Evolutionary conservation across 2,888 invertebrate species (phyloP).

Genomic region (Eupithecia centaureata): DNA sequence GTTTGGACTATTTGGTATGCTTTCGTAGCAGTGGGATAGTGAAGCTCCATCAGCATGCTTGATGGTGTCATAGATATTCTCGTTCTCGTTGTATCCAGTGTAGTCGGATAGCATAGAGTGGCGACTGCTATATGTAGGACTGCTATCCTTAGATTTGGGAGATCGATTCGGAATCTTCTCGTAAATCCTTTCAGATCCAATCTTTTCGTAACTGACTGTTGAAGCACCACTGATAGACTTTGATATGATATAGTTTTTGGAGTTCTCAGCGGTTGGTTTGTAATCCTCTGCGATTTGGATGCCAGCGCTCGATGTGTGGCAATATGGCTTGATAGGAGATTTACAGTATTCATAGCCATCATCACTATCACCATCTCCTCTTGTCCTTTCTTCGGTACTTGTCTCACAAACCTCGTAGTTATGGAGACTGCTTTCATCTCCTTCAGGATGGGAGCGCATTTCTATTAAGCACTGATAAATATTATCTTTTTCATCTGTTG

Average conservation of each 20-base stretch:
- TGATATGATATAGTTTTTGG: constrained; percentile 69
- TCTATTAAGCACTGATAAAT: constrained; percentile 78
- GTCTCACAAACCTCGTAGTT: constrained; percentile 81
- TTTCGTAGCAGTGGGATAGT: constrained; percentile 85
- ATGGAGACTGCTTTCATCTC: constrained; percentile 78
- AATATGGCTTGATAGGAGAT: constrained; percentile 75
- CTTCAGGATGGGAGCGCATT: constrained; percentile 79
- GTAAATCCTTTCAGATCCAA: constrained; percentile 78
- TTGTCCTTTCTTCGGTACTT: constrained; percentile 72
- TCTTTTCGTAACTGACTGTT: constrained; percentile 77
- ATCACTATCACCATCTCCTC: constrained; percentile 78
- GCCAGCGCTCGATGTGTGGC: constrained; percentile 71
- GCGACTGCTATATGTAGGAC: constrained; percentile 70
- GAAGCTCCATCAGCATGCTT: constrained; percentile 80
- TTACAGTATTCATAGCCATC: constrained; percentile 82
- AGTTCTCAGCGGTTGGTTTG: constrained; percentile 63
- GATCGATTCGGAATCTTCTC: constrained; percentile 73
- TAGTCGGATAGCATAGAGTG: constrained; percentile 75
- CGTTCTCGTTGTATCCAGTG: constrained; percentile 75
- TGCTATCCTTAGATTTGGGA: constrained; percentile 68
- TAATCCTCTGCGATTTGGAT: constrained; percentile 83
- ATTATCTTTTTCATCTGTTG: constrained; percentile 60
- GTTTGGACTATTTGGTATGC: constrained; percentile 81
- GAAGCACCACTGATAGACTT: constrained; percentile 79
- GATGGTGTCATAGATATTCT: constrained; percentile 86